A percentile compares a stretch with the other conserved stretches of the same genome.
Conservation (phyloP, 35 echinoderm and acorn worm species). For the Apostichopus californicus region DNA sequence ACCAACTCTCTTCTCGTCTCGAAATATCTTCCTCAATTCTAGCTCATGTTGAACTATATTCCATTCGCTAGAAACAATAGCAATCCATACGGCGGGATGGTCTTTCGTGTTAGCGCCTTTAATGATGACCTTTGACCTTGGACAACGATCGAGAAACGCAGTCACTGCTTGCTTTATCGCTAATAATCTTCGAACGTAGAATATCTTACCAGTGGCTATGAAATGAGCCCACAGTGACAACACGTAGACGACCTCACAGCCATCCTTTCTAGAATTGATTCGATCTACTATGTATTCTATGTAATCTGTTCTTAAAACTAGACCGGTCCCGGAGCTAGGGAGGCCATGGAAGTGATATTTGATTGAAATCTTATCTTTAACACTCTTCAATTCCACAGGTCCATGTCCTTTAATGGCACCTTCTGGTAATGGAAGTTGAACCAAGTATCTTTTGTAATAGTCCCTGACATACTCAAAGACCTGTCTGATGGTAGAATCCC, state of each 20-base stretch:
- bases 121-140: constrained; percentile 6
- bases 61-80: constrained; percentile 22
- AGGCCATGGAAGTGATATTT: constrained; percentile 57
- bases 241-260: not conserved
- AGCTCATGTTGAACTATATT: not conserved
- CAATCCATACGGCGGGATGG: not conserved
- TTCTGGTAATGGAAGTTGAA: not conserved
- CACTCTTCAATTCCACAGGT: not conserved
- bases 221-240: constrained; percentile 48
- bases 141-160: constrained; percentile 28
- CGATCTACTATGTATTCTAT: constrained; percentile 29
- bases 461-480: not conserved
- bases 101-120: constrained; percentile 7
- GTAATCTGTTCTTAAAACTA: constrained; percentile 33
- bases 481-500: constrained; percentile 53
- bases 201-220: constrained; percentile 5
- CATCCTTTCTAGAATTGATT: not conserved
- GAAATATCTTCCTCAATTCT: constrained; percentile 18
- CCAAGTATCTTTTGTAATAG: not conserved
- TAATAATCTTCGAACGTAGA: constrained; percentile 11
- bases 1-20: constrained; percentile 22
- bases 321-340: not conserved
- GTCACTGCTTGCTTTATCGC: not conserved
- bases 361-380: constrained; percentile 19
- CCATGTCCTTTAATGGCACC: not conserved